Base-by-base conservation (phyloP, 2,888 invertebrate genomes). In the Charanyca ferruginea region DNA sequence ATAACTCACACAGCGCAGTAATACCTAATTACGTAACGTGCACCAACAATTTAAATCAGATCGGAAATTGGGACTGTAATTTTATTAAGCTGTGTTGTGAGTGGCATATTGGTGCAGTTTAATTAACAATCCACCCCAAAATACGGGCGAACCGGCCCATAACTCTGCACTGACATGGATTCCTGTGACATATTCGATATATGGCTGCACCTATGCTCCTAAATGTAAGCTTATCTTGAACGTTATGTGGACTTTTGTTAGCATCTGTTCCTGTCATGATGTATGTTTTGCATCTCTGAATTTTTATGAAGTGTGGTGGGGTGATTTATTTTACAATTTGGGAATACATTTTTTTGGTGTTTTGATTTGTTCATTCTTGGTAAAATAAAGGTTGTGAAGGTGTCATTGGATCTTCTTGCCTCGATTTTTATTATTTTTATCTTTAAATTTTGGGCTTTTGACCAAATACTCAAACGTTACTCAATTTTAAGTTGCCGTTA, bases 121-220 rank as follows among this genome's bases (percentile, higher is more conserved):
- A 93, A 92, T 93, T 92, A 92, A 88, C 91, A 88, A 88, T 88
- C 85, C 83, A 68, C 76, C 83, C 82, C 76, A 81, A 86, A 85
- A 87, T 83, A 84, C 84, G 84, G 66, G 69, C 77, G 74, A 74
- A 22, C 62, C 44, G 66, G 63, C 76, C 83, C 76, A 87, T 91
- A 88, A 87, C 85, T 91, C 89, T 89, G 77, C 77, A 59, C 74
- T 85, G 89, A 87, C 87, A 83, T 69, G 78, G 77, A 83, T 81
- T 80, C 81, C 79, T 73, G 80, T 81, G 83, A 81, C 81, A 77
- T 67, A 62, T 58, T 70, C 73, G 77, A 85, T 79, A 82, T 85
- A 81, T 84, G 80, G 79, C 72, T 77, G 65, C 71, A 74, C 72
- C 74, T 80, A 75, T 63, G 77, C 55, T 59, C 49, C 72, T 59